phyloP scores from a whole-genome alignment of 2,113 vertebrate genomes.

The Lanius collurio region DNA sequence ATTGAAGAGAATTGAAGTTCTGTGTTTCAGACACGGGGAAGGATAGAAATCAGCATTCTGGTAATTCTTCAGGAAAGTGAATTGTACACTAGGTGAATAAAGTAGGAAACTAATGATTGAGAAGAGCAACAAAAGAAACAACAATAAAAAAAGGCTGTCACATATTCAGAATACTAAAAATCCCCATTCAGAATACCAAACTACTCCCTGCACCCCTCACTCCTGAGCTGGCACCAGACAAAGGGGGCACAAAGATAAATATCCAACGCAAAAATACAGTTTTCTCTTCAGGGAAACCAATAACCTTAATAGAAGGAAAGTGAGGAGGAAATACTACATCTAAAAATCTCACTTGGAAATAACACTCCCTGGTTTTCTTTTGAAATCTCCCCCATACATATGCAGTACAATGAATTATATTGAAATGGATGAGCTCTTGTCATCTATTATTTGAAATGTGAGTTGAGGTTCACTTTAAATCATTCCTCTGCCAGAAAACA shows the following conservation, averaged over 20 bases:
- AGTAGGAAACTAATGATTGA: not conserved
- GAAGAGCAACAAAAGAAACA: not conserved
- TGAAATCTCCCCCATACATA: constrained; percentile 33
- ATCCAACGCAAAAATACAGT: not conserved
- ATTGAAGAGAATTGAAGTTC: not conserved
- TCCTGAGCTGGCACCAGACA: not conserved
- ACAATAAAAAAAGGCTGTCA: not conserved
- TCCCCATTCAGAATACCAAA: not conserved
- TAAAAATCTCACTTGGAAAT: constrained; percentile 22
- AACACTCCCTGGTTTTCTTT: not conserved
- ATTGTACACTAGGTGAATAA: not conserved
- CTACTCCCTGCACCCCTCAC: not conserved
- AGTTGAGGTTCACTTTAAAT: constrained; percentile 42
- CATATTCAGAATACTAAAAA: not conserved
- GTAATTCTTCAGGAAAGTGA: not conserved
- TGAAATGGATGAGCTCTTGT: constrained; percentile 51
- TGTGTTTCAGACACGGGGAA: not conserved
- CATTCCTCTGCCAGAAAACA: constrained; percentile 10
- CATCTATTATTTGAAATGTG: constrained; percentile 57
- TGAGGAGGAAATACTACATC: not conserved
- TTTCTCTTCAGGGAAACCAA: not conserved
- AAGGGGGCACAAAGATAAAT: not conserved
- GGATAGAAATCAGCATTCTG: not conserved
- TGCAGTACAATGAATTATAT: constrained; percentile 16
- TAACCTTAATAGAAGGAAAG: not conserved